phyloP scores from a whole-genome alignment of 2,113 vertebrate genomes.

The Sapajus apella region DNA sequence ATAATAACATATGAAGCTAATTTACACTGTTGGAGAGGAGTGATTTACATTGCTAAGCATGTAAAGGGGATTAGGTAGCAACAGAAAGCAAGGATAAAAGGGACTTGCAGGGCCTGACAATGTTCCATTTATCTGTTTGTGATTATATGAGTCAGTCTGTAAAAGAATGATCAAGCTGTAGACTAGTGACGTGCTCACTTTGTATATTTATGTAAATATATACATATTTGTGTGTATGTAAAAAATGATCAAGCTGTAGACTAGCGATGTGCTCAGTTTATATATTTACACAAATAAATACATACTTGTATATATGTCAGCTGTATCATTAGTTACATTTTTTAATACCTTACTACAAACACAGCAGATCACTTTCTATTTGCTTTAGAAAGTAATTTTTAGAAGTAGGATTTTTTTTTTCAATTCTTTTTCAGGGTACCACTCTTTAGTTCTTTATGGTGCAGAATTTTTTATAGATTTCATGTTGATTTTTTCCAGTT shows the following conservation, averaged over 20 bases:
- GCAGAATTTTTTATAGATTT: constrained; percentile 63
- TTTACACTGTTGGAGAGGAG: background rate
- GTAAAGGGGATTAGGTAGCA: background rate
- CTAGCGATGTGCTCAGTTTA: background rate
- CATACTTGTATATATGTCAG: background rate
- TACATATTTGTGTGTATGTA: background rate
- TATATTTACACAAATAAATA: background rate
- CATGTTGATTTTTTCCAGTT: constrained; percentile 58
- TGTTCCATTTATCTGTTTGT: background rate
- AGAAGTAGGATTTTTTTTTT: constrained; percentile 37
- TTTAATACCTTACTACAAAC: background rate
- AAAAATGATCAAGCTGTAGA: background rate
- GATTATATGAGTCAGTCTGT: background rate
- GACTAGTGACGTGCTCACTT: background rate
- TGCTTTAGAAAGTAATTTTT: constrained; percentile 28
- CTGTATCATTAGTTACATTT: background rate
- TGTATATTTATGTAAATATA: background rate
- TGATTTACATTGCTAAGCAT: background rate
- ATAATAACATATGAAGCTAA: background rate
- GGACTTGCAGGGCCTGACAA: rapidly evolving
- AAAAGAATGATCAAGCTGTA: background rate
- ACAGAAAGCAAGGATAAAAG: background rate
- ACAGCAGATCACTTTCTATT: background rate
- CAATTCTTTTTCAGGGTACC: background rate
- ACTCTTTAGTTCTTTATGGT: constrained; percentile 36